Percentiles rank a stretch among this genome's conserved stretches.
Evolutionary conservation across 35 echinoderm and acorn worm species (phyloP).

Genomic region (Antedon bifida): DNA sequence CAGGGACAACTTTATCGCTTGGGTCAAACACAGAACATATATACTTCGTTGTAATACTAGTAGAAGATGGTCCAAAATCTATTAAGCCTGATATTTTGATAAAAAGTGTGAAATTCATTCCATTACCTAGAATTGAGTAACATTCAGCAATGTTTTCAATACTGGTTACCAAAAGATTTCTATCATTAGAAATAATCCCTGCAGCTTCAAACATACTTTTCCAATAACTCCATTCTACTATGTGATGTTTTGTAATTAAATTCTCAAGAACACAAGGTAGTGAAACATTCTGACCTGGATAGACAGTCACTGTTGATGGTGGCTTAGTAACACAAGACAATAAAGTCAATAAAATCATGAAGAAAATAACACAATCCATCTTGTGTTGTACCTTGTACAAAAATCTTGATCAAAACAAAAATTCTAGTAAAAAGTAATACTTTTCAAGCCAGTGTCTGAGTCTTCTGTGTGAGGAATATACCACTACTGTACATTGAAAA

Average conservation of each 20-base stretch:
- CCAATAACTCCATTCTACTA: background rate
- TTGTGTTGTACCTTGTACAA: too few species aligned
- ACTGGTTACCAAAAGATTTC: background rate
- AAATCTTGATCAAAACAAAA: too few species aligned
- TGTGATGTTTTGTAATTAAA: background rate
- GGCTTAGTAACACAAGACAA: background rate
- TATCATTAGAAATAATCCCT: background rate
- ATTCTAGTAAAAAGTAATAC: too few species aligned
- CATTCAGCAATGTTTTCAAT: background rate
- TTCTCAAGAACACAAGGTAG: background rate
- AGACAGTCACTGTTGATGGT: background rate
- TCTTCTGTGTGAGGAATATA: too few species aligned
- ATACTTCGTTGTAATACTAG: background rate
- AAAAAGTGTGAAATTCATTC: background rate
- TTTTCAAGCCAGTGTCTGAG: too few species aligned
- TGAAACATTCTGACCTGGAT: background rate
- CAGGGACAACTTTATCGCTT: background rate
- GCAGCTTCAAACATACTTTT: background rate
- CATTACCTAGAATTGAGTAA: background rate
- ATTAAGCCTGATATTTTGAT: background rate
- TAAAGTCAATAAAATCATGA: too few species aligned
- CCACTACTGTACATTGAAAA: too few species aligned
- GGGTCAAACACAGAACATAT: background rate
- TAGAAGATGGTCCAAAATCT: background rate
- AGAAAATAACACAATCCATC: too few species aligned